Evolutionary conservation across 2,888 invertebrate genomes (phyloP).

Genomic region (Cotesia congregata): DNA sequence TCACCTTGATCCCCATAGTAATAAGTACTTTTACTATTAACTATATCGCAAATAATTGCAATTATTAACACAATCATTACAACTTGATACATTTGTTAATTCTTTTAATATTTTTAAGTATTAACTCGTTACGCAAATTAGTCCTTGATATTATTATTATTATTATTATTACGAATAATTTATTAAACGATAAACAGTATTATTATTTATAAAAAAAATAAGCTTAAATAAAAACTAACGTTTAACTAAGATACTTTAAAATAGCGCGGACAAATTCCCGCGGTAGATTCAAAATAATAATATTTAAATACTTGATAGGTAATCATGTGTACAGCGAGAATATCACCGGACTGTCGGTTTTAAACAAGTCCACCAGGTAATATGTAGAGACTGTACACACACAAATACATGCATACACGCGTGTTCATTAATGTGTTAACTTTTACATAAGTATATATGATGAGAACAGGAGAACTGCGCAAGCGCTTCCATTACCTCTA

Average conservation of each 20-base stretch:
- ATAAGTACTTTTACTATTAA: conserved; percentile 38
- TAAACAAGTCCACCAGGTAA: conserved; percentile 35
- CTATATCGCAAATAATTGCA: conserved; percentile 40
- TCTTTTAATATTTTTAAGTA: not conserved
- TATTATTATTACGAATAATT: not conserved
- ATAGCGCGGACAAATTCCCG: conserved; percentile 20
- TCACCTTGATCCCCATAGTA: conserved; percentile 44
- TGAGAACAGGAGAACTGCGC: not conserved
- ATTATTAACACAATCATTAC: conserved; percentile 43
- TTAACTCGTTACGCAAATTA: not conserved
- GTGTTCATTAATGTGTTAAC: not conserved
- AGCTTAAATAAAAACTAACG: not conserved
- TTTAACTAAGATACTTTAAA: conserved; percentile 4
- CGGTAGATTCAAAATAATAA: conserved; percentile 24
- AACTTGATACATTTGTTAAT: conserved; percentile 19
- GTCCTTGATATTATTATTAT: not conserved
- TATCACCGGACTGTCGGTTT: conserved; percentile 41
- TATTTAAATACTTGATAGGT: not conserved
- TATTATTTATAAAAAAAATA: not conserved
- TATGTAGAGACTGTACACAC: conserved; percentile 19
- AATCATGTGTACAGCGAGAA: conserved; percentile 5
- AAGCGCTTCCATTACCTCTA: not conserved
- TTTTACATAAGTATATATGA: not conserved
- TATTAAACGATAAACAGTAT: not conserved
- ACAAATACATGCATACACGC: not conserved